These are phyloP conservation scores for Psittacula echo DNA, from an alignment of 2,797 vertebrate species.

Conservation along the genomic window DNA sequence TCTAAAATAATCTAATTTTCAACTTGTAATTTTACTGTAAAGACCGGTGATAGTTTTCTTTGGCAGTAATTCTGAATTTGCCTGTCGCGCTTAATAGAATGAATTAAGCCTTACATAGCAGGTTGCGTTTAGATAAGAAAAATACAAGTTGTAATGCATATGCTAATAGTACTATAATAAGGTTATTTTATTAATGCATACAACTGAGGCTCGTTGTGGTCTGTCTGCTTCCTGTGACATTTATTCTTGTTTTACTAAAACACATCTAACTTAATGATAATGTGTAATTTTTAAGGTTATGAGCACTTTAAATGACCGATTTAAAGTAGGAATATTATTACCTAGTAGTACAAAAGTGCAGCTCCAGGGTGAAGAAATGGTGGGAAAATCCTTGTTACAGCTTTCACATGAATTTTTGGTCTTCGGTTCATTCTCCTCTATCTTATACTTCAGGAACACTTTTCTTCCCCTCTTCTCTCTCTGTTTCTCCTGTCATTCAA, in stretches of 20 bases:
- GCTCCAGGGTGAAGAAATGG: background rate
- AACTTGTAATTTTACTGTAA: background rate
- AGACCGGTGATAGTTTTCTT: background rate
- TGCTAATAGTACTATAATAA: background rate
- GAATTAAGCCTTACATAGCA: background rate
- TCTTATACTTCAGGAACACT: background rate
- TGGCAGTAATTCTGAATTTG: background rate
- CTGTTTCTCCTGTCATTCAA: background rate
- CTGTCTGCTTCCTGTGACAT: background rate
- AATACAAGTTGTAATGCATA: background rate
- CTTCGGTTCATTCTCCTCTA: background rate
- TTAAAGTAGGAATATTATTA: background rate
- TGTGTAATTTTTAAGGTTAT: background rate
- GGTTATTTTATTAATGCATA: slow-evolving; percentile 1
- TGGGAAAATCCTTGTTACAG: background rate
- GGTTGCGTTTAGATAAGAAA: background rate
- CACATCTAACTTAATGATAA: slow-evolving; percentile 22
- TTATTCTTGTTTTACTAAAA: background rate
- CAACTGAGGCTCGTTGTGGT: background rate
- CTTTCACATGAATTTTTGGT: background rate
- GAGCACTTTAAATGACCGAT: background rate
- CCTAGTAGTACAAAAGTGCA: background rate
- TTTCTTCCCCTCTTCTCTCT: background rate
- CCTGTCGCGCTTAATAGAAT: background rate
- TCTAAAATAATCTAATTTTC: background rate